Percentiles rank a stretch among this genome's conserved stretches.
Evolutionary conservation across 2,797 vertebrate genomes (phyloP).

Genomic region (Cossypha caffra): DNA sequence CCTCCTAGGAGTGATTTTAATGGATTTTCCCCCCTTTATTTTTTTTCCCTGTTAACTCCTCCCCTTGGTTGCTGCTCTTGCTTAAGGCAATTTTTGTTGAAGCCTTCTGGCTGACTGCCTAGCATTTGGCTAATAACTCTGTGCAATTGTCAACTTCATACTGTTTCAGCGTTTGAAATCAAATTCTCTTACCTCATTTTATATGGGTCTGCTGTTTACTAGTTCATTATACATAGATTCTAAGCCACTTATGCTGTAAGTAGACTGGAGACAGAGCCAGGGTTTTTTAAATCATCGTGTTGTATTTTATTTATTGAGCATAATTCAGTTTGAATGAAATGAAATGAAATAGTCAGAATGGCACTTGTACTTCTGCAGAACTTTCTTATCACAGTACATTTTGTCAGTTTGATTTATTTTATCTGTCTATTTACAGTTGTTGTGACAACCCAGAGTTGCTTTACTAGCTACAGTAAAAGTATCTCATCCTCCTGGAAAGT

Average conservation of each 20-base stretch:
- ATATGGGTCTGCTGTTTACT: constrained; percentile 16
- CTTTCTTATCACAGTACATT: constrained; percentile 30
- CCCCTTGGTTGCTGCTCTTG: not conserved
- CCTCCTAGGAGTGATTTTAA: not conserved
- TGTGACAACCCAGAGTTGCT: constrained; percentile 9
- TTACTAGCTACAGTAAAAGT: constrained; percentile 12
- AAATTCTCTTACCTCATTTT: constrained; percentile 8
- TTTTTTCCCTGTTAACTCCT: not conserved
- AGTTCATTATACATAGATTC: constrained; percentile 6
- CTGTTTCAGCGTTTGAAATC: constrained; percentile 17
- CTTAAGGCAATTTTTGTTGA: constrained; percentile 50
- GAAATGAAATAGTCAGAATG: not conserved
- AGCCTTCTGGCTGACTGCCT: constrained; percentile 34
- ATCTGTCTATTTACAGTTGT: constrained; percentile 30
- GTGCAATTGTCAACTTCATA: constrained; percentile 15
- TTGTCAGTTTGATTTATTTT: constrained; percentile 58
- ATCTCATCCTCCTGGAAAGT: constrained; percentile 3
- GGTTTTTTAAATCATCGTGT: not conserved
- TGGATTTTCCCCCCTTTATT: not conserved
- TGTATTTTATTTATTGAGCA: constrained; percentile 54
- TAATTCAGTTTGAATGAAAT: constrained; percentile 1
- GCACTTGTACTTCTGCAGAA: not conserved
- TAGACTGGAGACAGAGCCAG: not conserved
- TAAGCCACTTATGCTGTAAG: constrained; percentile 45
- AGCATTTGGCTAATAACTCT: constrained; percentile 45